Conservation (phyloP, 2,888 invertebrate genomes). For the Dynastes grantii region DNA sequence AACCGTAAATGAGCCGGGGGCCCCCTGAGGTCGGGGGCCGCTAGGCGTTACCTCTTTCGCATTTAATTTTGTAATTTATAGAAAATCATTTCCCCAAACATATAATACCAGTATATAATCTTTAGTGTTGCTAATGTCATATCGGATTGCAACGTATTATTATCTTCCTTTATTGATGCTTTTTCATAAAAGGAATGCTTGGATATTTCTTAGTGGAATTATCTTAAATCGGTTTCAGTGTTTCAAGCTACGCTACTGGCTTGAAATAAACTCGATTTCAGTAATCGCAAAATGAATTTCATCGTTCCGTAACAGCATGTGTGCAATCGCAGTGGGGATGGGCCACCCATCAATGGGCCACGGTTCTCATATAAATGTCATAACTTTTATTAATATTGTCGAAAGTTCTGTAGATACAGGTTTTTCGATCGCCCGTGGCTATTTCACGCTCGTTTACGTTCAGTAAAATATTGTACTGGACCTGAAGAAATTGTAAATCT, state of each 20-base stretch:
- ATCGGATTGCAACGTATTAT: not conserved
- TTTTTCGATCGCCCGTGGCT: conserved; percentile 24
- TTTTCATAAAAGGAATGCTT: too few relatives aligned
- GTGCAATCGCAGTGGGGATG: conserved; percentile 14
- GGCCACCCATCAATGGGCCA: conserved; percentile 42
- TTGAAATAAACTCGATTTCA: conserved; percentile 16
- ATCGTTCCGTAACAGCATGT: conserved; percentile 23
- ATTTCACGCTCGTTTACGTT: conserved; percentile 15
- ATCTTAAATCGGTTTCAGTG: not conserved
- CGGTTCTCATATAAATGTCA: conserved; percentile 35
- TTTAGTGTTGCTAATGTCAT: too few relatives aligned
- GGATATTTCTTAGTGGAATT: not conserved
- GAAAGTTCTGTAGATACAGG: conserved; percentile 36
- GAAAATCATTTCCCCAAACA: too few relatives aligned
- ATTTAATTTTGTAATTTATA: too few relatives aligned
- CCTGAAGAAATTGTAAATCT: conserved; percentile 20
- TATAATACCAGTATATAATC: too few relatives aligned
- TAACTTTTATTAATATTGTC: conserved; percentile 39
- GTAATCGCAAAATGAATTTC: conserved; percentile 34
- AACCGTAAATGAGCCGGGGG: too few relatives aligned
- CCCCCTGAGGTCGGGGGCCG: too few relatives aligned
- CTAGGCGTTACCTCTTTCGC: too few relatives aligned
- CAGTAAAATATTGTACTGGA: conserved; percentile 8
- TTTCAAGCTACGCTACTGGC: conserved; percentile 27
- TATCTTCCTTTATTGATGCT: too few relatives aligned